A percentile compares a stretch with the other conserved stretches of the same genome.
These are phyloP conservation scores for Pluvialis apricaria DNA, from an alignment of 2,113 vertebrate genomes.

Conservation along the genomic window DNA sequence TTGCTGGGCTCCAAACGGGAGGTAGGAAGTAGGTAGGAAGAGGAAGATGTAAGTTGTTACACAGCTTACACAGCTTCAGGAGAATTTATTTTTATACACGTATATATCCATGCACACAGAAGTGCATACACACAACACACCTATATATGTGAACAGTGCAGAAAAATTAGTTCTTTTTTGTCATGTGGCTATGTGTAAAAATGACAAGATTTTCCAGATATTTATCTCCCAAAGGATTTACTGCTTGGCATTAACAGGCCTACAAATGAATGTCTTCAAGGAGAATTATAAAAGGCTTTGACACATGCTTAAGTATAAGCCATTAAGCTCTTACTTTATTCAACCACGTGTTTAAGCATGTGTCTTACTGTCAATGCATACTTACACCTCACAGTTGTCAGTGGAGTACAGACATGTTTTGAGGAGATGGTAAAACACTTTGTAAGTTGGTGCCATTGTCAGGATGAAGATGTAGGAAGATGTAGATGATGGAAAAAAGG, in stretches of 20 bases:
- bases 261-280: background rate
- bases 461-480: background rate
- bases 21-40: background rate
- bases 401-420: background rate
- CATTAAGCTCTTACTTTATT: background rate
- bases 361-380: background rate
- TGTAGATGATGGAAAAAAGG: background rate
- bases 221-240: background rate
- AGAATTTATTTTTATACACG: background rate
- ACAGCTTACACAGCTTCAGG: background rate
- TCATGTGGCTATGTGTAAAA: background rate
- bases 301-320: background rate
- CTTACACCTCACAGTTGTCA: background rate
- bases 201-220: background rate
- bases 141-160: background rate
- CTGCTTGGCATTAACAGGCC: background rate
- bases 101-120: background rate
- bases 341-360: background rate
- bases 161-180: background rate
- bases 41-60: background rate
- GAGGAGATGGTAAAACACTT: background rate
- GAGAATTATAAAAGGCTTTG: background rate
- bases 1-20: background rate
- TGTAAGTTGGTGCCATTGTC: background rate
- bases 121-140: accelerated